Evolutionary conservation across 35 echinoderm and acorn worm species (phyloP).

Genomic region (Diadema setosum): DNA sequence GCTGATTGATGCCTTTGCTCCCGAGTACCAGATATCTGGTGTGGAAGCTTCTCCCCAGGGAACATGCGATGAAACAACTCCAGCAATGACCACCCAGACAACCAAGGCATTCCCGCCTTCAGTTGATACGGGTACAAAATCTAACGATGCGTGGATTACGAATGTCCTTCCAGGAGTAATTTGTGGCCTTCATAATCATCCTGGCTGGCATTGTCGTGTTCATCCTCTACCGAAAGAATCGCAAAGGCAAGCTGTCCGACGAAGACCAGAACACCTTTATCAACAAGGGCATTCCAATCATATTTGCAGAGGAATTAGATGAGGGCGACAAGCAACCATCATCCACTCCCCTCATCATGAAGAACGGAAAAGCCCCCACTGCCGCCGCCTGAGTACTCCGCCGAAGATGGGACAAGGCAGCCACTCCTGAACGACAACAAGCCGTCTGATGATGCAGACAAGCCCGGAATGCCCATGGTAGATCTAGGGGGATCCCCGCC

Average conservation of each 20-base stretch:
- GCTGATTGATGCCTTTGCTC: slow-evolving; percentile 76
- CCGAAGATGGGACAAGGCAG: slow-evolving; percentile 52
- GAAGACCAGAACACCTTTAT: slow-evolving; percentile 98
- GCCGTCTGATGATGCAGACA: slow-evolving; percentile 66
- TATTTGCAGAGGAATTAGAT: slow-evolving; percentile 90
- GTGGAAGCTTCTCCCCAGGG: slow-evolving; percentile 64
- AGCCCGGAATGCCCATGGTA: slow-evolving; percentile 79
- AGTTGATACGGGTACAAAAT: background rate
- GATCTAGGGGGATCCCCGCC: slow-evolving; percentile 74
- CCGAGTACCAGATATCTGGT: slow-evolving; percentile 65
- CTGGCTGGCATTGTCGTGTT: slow-evolving; percentile 86
- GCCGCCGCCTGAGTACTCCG: slow-evolving; percentile 80
- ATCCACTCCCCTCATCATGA: slow-evolving; percentile 86
- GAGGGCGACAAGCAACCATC: slow-evolving; percentile 91
- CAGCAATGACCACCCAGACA: background rate
- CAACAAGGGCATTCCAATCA: slow-evolving; percentile 98
- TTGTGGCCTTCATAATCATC: slow-evolving; percentile 68
- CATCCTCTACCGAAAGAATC: slow-evolving; percentile 80
- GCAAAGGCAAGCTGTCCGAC: slow-evolving; percentile 96
- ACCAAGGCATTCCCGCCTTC: slow-evolving; percentile 2
- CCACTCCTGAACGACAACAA: slow-evolving; percentile 66
- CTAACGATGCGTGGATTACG: slow-evolving; percentile 69
- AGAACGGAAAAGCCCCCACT: slow-evolving; percentile 89
- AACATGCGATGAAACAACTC: slow-evolving; percentile 48
- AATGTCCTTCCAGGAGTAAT: slow-evolving; percentile 83